Evolutionary conservation across 2,113 vertebrate genomes (phyloP), one percentile per base, ranked within the genome.

Genomic region (Oenanthe oenanthe): DNA sequence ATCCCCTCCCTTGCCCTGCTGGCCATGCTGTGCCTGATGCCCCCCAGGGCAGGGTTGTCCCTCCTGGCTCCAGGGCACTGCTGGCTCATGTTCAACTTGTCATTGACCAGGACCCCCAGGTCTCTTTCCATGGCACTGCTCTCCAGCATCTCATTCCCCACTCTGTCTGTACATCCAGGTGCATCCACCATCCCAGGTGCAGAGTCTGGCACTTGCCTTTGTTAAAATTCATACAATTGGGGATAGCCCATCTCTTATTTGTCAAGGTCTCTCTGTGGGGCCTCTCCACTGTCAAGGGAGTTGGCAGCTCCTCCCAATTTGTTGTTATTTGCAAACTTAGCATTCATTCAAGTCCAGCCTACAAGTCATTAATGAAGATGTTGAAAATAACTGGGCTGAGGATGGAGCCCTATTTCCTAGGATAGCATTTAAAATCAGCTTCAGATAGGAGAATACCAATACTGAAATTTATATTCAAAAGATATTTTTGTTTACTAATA

Each of bases 401-500:
- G 34, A 56, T 62, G 48, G 40, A 89, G 31, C 13, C 42, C 17
- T 76, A 2, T 61, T 89, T 89, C 47, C 47, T 78, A 58, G 38
- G 48, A 74, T 32, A 72, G 28, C 12, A 84, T 76, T 87, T 82
- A 90, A 80, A 56, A 14, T 32, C 25, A 79, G 17, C 9, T 75
- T 77, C 50, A 89, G 32, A 66, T 43, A 75, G 21, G 17, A 94
- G 38, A 92, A 93, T 47, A 77, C 10, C 13, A 57, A 12, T 83
- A n/a, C 24, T 76, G 50, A 89, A 84, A 92, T 88, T 78, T 65
- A 70, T 82, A 96, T 80, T 93, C 38, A 88, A 82, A 92, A 78
- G 13, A 54, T 42, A 43, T 24, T 82, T 95, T 91, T 91, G 62
- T 95, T 96, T 89, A 91, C 53, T 75, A 93, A 91, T 92, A 91